A percentile compares a stretch with the other conserved stretches of the same genome.
phyloP scores from a whole-genome alignment of 2,888 invertebrate genomes.

The Nezara viridula region DNA sequence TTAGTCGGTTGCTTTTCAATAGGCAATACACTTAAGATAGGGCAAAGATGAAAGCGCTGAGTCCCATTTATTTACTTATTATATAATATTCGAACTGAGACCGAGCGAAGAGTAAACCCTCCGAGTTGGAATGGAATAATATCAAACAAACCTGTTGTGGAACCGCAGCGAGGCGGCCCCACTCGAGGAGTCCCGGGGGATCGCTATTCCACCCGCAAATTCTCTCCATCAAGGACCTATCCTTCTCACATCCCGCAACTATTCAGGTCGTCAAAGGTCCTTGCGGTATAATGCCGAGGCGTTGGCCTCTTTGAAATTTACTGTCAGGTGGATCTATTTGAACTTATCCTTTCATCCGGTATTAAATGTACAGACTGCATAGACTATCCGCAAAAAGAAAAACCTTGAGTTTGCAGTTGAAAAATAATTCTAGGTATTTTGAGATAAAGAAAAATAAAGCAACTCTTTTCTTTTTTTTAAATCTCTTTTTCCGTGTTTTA shows the following conservation, averaged over 20 bases:
- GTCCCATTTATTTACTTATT: neutral
- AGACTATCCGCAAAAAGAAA: too few species aligned
- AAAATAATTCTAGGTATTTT: too few species aligned
- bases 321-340: neutral
- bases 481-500: too few species aligned
- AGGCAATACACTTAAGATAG: neutral
- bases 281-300: neutral
- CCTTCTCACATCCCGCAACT: neutral
- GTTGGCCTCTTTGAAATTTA: neutral
- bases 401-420: too few species aligned
- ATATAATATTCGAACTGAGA: neutral
- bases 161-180: neutral
- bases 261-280: constrained; percentile 9
- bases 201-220: neutral
- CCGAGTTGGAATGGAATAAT: neutral
- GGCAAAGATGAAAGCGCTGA: neutral
- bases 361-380: too few species aligned
- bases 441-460: too few species aligned
- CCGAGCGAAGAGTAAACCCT: neutral
- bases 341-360: neutral
- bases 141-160: neutral
- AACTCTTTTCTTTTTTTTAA: too few species aligned
- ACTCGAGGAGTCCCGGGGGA: neutral
- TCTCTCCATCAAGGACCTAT: neutral
- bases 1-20: too few species aligned